A percentile compares a stretch with the other conserved stretches of the same genome.
These are phyloP conservation scores for Platysteira castanea DNA, from an alignment of 2,113 vertebrate species.

Conservation along the genomic window DNA sequence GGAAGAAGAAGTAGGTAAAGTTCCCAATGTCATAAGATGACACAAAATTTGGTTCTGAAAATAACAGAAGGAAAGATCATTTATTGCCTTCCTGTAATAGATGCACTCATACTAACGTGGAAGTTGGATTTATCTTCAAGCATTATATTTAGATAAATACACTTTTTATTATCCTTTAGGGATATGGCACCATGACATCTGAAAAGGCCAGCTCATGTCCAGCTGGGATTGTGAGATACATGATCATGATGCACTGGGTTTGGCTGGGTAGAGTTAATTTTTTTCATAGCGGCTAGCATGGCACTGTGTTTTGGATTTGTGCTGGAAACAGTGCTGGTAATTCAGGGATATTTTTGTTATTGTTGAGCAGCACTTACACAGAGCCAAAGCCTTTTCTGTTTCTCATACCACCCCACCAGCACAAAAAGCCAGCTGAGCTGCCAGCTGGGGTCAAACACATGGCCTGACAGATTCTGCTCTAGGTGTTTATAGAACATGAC, in stretches of 20 bases:
- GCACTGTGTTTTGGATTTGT: neutral
- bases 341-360: neutral
- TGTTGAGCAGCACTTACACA: neutral
- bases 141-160: neutral
- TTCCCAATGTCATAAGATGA: conserved; percentile 95
- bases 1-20: conserved; percentile 98
- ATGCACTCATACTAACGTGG: neutral
- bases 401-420: neutral
- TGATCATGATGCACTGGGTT: neutral
- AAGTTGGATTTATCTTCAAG: neutral
- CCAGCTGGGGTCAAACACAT: neutral
- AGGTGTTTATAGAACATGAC: too few species aligned
- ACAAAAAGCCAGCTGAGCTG: neutral
- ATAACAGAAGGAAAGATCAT: neutral
- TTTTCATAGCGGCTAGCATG: neutral
- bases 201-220: neutral
- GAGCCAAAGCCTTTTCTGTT: neutral
- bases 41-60: conserved; percentile 95
- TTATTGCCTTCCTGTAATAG: conserved; percentile 17
- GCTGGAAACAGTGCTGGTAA: neutral
- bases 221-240: neutral
- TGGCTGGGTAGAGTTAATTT: neutral
- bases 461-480: neutral
- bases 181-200: neutral
- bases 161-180: neutral